Evolutionary conservation across 2,888 invertebrate genomes (phyloP), one percentile per base, ranked within the genome.

Genomic region (Chydorus sphaericus): DNA sequence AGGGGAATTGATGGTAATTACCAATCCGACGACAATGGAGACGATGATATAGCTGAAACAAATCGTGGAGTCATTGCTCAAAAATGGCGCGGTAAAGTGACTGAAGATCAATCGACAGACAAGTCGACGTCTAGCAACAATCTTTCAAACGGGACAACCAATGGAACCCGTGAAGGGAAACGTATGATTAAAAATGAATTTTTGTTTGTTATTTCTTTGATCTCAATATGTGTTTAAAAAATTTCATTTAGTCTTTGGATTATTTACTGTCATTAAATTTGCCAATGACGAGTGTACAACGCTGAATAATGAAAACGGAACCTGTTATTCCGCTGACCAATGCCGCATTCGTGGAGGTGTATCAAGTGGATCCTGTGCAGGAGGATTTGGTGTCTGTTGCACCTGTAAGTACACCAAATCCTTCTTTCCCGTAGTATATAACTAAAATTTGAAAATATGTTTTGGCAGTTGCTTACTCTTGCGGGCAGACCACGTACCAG

Each of bases 401-500:
- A 37, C 57, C 8, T 59, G 58, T 59, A 57, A 49, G 56, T 58
- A 4, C 11, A 28, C n/a, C 26, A 31, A 28, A 48, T n/a, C n/a
- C 8, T 38, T 4, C n/a, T 14, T n/a, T 38, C 16, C 14, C 14
- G 16, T n/a, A n/a, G 10, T 6, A 16, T 53, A n/a, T 29, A 56
- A 7, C 18, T 28, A 38, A 14, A 53, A n/a, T n/a, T n/a, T n/a
- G 11, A 18, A 10, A 7, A 10, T 50, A 38, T 53, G 16, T 30
- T 29, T 14, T 18, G 11, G n/a, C 67, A 89, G 89, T 86, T 67
- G 77, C 85, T 66, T 79, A 80, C 39, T 80, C 83, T 2, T 91
- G 90, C 62, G 88, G 87, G 0, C 82, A 82, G 53, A 77, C 80
- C 0, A 81, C 84, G 0, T 74, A 78, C 1, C 84, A 86, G 65